These are phyloP conservation scores for Tonatia bakeri DNA, from an alignment of 2,113 vertebrate genomes.

Conservation along the genomic window DNA sequence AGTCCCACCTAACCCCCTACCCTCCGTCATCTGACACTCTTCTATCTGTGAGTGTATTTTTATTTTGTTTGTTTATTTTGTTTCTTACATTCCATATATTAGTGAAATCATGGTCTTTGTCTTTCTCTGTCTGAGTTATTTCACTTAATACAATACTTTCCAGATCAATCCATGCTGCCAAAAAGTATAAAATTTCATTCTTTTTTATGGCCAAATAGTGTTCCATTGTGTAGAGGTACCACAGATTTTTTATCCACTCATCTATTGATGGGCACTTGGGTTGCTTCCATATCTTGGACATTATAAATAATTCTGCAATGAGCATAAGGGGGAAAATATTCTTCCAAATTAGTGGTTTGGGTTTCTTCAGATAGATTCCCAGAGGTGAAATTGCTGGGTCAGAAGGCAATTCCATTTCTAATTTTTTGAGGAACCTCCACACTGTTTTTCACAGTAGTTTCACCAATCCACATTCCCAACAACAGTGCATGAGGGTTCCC, in stretches of 20 bases:
- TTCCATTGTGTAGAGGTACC: neutral
- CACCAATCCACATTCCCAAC: neutral
- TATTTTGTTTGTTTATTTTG: too few relatives aligned
- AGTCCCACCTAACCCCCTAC: too few relatives aligned
- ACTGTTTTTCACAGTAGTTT: neutral
- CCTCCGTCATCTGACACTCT: too few relatives aligned
- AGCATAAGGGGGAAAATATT: neutral
- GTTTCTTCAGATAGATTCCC: neutral
- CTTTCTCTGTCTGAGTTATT: neutral
- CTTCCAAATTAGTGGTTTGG: neutral
- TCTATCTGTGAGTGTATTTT: too few relatives aligned
- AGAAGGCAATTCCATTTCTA: neutral
- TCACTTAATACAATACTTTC: neutral
- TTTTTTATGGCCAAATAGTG: neutral
- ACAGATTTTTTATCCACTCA: neutral
- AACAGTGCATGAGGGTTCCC: neutral
- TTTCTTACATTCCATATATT: too few relatives aligned
- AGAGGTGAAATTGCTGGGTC: neutral
- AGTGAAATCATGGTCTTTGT: too few relatives aligned
- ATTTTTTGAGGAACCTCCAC: neutral
- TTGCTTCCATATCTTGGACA: neutral
- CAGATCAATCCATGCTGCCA: neutral
- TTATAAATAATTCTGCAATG: neutral
- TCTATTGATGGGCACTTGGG: neutral
- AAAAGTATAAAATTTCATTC: neutral